A percentile compares a stretch with the other conserved stretches of the same genome.
Evolutionary conservation across 1,140 invertebrate genomes (phyloP).

Genomic region (Leptopilina clavipes): DNA sequence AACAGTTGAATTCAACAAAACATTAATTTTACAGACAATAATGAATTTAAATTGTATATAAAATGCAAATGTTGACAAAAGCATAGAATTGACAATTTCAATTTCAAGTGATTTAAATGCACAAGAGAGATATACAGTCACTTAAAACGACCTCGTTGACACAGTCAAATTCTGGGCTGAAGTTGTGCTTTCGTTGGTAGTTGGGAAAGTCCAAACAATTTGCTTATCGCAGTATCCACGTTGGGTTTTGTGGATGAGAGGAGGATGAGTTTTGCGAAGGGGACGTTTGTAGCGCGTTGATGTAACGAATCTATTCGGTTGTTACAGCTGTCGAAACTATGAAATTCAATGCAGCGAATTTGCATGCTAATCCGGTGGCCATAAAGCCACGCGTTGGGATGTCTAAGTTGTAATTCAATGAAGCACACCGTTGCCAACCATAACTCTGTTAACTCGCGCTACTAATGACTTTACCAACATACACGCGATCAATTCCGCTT

Average conservation of each 20-base stretch:
- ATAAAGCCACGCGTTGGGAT: conserved; percentile 57
- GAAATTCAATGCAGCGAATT: conserved; percentile 69
- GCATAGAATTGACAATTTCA: neutral
- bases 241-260: conserved; percentile 7
- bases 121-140: neutral
- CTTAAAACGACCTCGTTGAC: conserved; percentile 28
- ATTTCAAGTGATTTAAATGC: conserved; percentile 18
- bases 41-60: conserved; percentile 4
- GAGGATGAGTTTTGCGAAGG: neutral
- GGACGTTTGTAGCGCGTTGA: conserved; percentile 45
- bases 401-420: conserved; percentile 66
- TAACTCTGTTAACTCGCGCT: conserved; percentile 61
- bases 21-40: neutral
- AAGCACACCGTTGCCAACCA: conserved; percentile 55
- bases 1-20: neutral
- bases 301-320: conserved; percentile 61
- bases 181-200: conserved; percentile 39
- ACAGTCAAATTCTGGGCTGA: conserved; percentile 13
- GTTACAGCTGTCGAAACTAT: conserved; percentile 69
- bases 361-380: conserved; percentile 64
- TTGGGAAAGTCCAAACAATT: conserved; percentile 41
- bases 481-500: conserved; percentile 55
- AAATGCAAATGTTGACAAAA: conserved; percentile 23
- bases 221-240: conserved; percentile 15
- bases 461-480: conserved; percentile 62